Percentiles rank a stretch among this genome's conserved stretches.
phyloP scores from a whole-genome alignment of 2,113 vertebrate genomes.

The Myiagra hebetior region DNA sequence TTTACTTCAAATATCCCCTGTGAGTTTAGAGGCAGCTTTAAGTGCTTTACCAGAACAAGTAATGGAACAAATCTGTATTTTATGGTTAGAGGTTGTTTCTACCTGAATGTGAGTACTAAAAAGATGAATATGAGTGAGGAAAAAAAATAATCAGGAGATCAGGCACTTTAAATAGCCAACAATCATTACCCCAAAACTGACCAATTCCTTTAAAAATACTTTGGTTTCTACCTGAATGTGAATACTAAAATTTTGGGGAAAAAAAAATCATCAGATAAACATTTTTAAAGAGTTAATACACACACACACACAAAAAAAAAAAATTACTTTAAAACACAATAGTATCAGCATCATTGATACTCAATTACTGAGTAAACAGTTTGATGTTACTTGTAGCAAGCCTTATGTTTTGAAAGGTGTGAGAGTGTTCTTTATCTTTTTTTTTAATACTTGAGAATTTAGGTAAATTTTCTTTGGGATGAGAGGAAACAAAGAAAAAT shows the following conservation, averaged over 20 bases:
- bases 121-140: fast-evolving
- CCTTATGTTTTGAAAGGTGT: neutral
- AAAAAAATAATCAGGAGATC: neutral
- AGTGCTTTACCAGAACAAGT: neutral
- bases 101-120: neutral
- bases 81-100: neutral
- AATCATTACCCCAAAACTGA: neutral
- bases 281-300: neutral
- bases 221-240: neutral
- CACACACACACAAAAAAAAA: neutral
- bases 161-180: neutral
- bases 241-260: neutral
- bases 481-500: neutral
- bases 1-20: neutral
- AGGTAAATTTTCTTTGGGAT: neutral
- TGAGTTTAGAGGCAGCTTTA: neutral
- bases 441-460: neutral
- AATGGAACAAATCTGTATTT: neutral
- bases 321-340: neutral
- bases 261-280: neutral
- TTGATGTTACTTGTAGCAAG: neutral
- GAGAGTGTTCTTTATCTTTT: neutral
- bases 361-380: neutral
- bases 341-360: neutral
- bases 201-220: neutral